Percentiles rank a stretch among this genome's conserved stretches.
These are phyloP conservation scores for Nymphalis io DNA, from an alignment of 1,140 invertebrate species.

Conservation along the genomic window DNA sequence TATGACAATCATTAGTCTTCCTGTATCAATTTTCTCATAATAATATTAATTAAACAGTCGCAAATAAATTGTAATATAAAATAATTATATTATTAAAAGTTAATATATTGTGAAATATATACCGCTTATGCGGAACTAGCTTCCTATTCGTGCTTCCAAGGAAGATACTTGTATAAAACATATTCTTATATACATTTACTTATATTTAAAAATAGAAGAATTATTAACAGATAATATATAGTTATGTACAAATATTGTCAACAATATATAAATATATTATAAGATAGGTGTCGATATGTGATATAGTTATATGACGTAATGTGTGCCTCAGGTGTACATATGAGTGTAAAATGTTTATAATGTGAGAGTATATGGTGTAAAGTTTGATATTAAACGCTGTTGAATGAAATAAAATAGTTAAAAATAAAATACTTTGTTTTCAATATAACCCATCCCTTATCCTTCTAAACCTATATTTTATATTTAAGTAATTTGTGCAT, in stretches of 20 bases:
- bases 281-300: conserved; percentile 56
- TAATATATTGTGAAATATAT: conserved; percentile 46
- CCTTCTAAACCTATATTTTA: too few species aligned
- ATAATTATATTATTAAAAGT: conserved; percentile 4
- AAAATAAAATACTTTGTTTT: conserved; percentile 38
- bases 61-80: conserved; percentile 4
- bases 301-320: conserved; percentile 65
- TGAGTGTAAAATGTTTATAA: conserved; percentile 32
- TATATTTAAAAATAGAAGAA: conserved; percentile 17
- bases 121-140: not conserved
- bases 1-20: conserved; percentile 12
- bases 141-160: conserved; percentile 29
- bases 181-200: conserved; percentile 8
- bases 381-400: conserved; percentile 45
- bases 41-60: not conserved
- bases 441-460: conserved; percentile 4
- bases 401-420: conserved; percentile 62
- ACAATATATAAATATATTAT: conserved; percentile 7
- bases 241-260: conserved; percentile 23
- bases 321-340: conserved; percentile 57
- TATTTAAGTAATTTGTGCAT: too few species aligned
- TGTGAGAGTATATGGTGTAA: conserved; percentile 16
- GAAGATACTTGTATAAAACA: conserved; percentile 14
- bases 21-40: not conserved
- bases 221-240: conserved; percentile 22